A percentile compares a stretch with the other conserved stretches of the same genome.
These are phyloP conservation scores for Heliothis peltigera DNA, from an alignment of 2,888 invertebrate species.

Conservation along the genomic window DNA sequence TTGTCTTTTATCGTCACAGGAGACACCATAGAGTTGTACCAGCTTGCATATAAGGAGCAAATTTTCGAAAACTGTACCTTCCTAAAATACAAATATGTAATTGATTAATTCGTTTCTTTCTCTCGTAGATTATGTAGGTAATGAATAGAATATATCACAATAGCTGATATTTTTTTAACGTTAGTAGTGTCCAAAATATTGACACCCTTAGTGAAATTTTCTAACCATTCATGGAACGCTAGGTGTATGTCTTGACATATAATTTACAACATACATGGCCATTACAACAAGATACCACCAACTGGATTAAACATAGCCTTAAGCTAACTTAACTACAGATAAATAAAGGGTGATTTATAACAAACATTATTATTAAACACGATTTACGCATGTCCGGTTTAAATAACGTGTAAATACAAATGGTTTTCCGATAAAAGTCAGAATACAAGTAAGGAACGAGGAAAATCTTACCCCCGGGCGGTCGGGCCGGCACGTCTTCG, in stretches of 20 bases:
- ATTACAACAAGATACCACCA: background rate
- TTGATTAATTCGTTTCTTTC: too few species aligned
- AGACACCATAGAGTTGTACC: constrained; percentile 12
- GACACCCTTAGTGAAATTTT: background rate
- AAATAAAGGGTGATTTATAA: constrained; percentile 22
- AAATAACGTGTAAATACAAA: constrained; percentile 61
- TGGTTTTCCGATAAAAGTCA: constrained; percentile 64
- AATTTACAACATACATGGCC: background rate
- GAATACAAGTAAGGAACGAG: constrained; percentile 70
- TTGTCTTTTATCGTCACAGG: constrained; percentile 37
- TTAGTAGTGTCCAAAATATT: background rate
- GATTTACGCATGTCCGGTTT: constrained; percentile 58
- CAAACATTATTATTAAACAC: constrained; percentile 53
- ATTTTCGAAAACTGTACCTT: constrained; percentile 22
- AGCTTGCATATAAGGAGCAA: constrained; percentile 5
- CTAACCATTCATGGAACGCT: background rate
- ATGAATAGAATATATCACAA: too few species aligned
- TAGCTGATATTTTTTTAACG: background rate
- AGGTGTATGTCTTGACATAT: constrained; percentile 9
- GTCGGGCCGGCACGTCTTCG: constrained; percentile 77
- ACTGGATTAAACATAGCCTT: background rate
- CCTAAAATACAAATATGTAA: too few species aligned
- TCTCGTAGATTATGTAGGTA: too few species aligned
- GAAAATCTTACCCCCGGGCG: constrained; percentile 69
- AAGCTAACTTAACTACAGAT: too few species aligned